A percentile compares a stretch with the other conserved stretches of the same genome.
These are phyloP conservation scores for Tychaedon coryphoeus DNA, from an alignment of 2,113 vertebrate genomes.

Conservation along the genomic window DNA sequence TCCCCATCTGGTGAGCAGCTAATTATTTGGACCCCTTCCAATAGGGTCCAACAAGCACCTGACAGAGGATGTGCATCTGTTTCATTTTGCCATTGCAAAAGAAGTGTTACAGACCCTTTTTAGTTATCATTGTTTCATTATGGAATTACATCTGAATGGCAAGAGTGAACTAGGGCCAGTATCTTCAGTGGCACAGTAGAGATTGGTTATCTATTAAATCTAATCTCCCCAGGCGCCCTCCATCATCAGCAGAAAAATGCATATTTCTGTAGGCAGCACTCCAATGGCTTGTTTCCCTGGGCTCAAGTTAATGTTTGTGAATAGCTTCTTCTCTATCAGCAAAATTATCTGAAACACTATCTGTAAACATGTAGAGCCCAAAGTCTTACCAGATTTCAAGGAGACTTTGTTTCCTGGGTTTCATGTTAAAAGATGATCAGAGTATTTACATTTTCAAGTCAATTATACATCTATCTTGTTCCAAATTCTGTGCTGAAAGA, in stretches of 20 bases:
- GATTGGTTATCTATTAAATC: not conserved
- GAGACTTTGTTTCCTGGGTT: not conserved
- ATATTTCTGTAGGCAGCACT: not conserved
- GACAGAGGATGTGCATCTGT: constrained; percentile 7
- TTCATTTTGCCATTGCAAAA: not conserved
- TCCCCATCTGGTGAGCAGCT: constrained; percentile 45
- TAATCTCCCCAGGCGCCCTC: not conserved
- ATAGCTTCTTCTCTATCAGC: not conserved
- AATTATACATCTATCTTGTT: not conserved
- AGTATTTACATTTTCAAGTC: not conserved
- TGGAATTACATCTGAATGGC: not conserved
- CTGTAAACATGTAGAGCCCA: not conserved
- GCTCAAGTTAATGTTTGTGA: constrained; percentile 5
- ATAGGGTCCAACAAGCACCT: constrained; percentile 22
- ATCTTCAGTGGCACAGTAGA: not conserved
- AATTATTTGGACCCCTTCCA: constrained; percentile 57
- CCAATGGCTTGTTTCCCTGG: not conserved
- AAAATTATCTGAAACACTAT: not conserved
- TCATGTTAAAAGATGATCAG: not conserved
- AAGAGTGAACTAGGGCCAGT: not conserved
- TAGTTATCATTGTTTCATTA: not conserved
- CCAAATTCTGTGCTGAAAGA: not conserved
- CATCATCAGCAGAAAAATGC: not conserved
- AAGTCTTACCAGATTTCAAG: not conserved
- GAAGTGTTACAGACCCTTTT: not conserved